Base-by-base conservation (phyloP, 2,797 vertebrate genomes). In the Pithecia hirsuta region DNA sequence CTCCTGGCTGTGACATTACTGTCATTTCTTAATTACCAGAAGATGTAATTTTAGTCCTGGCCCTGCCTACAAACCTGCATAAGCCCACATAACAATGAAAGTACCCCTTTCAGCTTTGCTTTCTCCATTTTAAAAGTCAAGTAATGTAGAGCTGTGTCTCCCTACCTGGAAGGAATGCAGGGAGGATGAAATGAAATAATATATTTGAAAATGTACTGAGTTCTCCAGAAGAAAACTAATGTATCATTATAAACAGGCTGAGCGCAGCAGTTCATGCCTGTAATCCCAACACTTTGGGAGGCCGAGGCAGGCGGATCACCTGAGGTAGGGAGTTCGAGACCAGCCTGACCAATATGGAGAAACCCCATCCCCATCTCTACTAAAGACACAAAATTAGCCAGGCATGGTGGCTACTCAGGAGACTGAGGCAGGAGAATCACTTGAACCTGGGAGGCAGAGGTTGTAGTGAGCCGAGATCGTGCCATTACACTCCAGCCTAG, bases 151-250 rank as follows among this genome's bases (percentile, higher is more conserved):
- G 17, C 44, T 20, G 39, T 52, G 14, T 76, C 61, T 80, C 44
- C 26, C 52, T 44, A 20, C 50, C 22, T 44, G 17, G 17, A 93
- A 74, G 59, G 39, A 41, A 93, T 36, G 28, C 64, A 64, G 13
- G 52, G 33, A 96, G 28, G 15, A 83, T 24, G 26, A 70, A 75
- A 26, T 7, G 2, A 75, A 64, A 55, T 24, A 11, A 41, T 50
- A 46, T 46, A 44, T 84, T 84, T 93, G 80, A 50, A 89, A 85
- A 89, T 44, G 30, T 41, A 59, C 9, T 11, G 46, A 75, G 48
- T 41, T 78, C 15, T n/a, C 30, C 33, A 19, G 74, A 85, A 67
- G 64, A 55, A 57, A 74, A 36, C 8, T 26, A 64, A 44, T 4
- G 1, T 8, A 14, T 74, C 57, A 30, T 20, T 48, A 41, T n/a